Conservation (phyloP, 1,140 invertebrate species). For the Pseudomyrmex cubaensis region DNA sequence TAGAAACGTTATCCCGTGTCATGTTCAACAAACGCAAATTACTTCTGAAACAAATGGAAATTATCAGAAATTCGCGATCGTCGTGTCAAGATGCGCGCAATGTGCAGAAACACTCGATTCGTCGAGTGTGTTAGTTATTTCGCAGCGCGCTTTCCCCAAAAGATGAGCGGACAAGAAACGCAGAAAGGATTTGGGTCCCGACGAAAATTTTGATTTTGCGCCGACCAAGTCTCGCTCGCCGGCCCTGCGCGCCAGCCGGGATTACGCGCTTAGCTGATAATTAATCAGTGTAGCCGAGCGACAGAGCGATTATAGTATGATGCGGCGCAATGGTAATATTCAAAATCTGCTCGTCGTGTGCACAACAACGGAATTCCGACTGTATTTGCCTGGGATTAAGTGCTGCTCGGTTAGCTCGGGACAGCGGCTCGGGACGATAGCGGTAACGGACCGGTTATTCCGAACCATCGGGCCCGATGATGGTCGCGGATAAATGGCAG, state of each 20-base stretch:
- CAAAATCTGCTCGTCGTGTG: conserved; percentile 67
- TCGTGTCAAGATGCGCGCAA: too few relatives aligned
- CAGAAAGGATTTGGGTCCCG: conserved; percentile 29
- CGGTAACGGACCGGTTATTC: conserved; percentile 22
- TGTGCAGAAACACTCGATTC: too few relatives aligned
- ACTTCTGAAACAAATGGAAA: too few relatives aligned
- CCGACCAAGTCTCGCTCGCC: conserved; percentile 25
- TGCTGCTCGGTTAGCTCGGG: conserved; percentile 51
- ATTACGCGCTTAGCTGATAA: conserved; percentile 72
- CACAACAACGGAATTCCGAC: conserved; percentile 75
- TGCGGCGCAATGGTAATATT: conserved; percentile 64
- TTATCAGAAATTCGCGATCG: too few relatives aligned
- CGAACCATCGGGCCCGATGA: too few relatives aligned
- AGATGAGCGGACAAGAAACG: too few relatives aligned
- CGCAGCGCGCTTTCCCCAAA: too few relatives aligned
- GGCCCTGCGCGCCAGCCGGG: conserved; percentile 28
- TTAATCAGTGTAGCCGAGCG: conserved; percentile 73
- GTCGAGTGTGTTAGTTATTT: too few relatives aligned
- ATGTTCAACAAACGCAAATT: too few relatives aligned
- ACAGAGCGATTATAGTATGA: conserved; percentile 69
- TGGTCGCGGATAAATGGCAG: too few relatives aligned
- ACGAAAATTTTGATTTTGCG: conserved; percentile 46
- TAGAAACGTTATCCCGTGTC: too few relatives aligned
- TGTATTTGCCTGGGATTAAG: conserved; percentile 74
- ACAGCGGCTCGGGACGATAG: conserved; percentile 61